Conservation (phyloP, 2,113 vertebrate genomes). For the Daboia siamensis region DNA sequence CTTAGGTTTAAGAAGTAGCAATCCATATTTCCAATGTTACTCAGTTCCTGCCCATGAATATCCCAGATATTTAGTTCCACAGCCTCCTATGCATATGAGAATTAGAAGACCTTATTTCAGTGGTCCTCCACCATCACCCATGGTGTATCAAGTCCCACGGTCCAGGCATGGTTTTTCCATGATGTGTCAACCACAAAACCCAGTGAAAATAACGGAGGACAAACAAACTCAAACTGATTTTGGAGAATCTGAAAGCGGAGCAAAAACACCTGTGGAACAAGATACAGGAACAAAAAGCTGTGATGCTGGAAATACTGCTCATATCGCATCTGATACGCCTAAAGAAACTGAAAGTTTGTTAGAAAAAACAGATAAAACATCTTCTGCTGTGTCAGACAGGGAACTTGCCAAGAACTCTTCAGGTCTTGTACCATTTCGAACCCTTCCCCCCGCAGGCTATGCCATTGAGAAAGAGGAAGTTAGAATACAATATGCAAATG, state of each 20-base stretch:
- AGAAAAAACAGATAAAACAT: slow-evolving; percentile 45
- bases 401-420: slow-evolving; percentile 56
- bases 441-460: slow-evolving; percentile 54
- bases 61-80: slow-evolving; percentile 55
- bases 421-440: slow-evolving; percentile 46
- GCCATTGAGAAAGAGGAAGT: slow-evolving; percentile 60
- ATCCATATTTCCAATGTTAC: slow-evolving; percentile 56
- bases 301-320: slow-evolving; percentile 36
- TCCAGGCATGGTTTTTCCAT: slow-evolving; percentile 31
- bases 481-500: slow-evolving; percentile 41
- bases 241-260: slow-evolving; percentile 56
- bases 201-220: slow-evolving; percentile 57
- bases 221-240: slow-evolving; percentile 66
- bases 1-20: slow-evolving; percentile 59
- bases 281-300: slow-evolving; percentile 41
- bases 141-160: slow-evolving; percentile 57
- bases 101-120: slow-evolving; percentile 60
- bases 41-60: slow-evolving; percentile 49
- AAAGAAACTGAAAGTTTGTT: slow-evolving; percentile 48
- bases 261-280: slow-evolving; percentile 46
- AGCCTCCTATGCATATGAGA: slow-evolving; percentile 53
- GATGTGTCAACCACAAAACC: not conserved
- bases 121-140: slow-evolving; percentile 55
- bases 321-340: slow-evolving; percentile 55
- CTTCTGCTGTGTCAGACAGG: slow-evolving; percentile 52